These are phyloP conservation scores for Rhinatrema bivittatum DNA, from an alignment of 2,797 vertebrate species.

Conservation along the genomic window DNA sequence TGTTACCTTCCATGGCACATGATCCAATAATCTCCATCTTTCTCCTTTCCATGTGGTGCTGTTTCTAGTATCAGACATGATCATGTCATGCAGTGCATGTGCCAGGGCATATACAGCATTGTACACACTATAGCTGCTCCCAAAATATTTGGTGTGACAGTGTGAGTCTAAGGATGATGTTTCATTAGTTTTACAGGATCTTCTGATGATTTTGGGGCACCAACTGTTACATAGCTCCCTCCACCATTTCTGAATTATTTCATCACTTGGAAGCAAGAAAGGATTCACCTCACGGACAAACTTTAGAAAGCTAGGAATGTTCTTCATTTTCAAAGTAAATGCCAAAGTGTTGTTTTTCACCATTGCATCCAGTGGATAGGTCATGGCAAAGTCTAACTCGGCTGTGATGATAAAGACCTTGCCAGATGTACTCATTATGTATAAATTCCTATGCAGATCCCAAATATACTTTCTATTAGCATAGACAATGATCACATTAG, in stretches of 20 bases:
- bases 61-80: too few species aligned
- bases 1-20: too few species aligned
- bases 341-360: slow-evolving; percentile 1
- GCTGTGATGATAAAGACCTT: slow-evolving; percentile 8
- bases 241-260: slow-evolving; percentile 12
- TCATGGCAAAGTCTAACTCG: slow-evolving; percentile 8
- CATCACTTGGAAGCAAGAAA: not conserved
- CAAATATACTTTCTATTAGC: slow-evolving; percentile 11
- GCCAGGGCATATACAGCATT: too few species aligned
- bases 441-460: slow-evolving; percentile 6
- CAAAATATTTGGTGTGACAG: slow-evolving; percentile 11
- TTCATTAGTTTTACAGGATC: slow-evolving; percentile 8
- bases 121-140: too few species aligned
- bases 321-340: slow-evolving; percentile 6
- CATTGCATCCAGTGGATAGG: not conserved
- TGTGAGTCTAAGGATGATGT: slow-evolving; percentile 2
- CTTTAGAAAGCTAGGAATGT: slow-evolving; percentile 2
- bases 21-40: too few species aligned
- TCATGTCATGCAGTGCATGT: too few species aligned
- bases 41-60: too few species aligned
- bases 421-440: not conserved
- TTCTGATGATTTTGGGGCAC: slow-evolving; percentile 10
- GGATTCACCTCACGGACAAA: slow-evolving; percentile 8
- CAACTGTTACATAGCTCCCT: slow-evolving; percentile 11
- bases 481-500: slow-evolving; percentile 6